phyloP scores from a whole-genome alignment of 2,888 invertebrate genomes.

The Nomada fabriciana region DNA sequence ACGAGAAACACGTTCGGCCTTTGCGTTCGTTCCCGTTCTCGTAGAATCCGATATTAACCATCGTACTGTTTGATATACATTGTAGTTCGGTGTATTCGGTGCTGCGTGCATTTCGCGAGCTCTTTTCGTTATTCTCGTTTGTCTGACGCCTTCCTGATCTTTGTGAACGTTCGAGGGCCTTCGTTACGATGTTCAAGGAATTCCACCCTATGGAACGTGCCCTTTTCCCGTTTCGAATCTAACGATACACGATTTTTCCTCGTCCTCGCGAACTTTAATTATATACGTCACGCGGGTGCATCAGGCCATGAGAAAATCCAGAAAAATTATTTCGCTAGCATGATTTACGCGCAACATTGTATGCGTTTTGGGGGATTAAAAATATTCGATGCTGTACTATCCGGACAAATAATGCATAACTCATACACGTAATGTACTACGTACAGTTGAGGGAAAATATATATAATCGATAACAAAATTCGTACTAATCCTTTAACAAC shows the following conservation, averaged over 20 bases:
- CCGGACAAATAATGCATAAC: too few species aligned
- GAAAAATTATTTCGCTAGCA: conserved; percentile 3
- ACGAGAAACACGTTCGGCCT: conserved; percentile 83
- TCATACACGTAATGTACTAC: too few species aligned
- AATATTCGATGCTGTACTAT: too few species aligned
- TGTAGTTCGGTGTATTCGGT: conserved; percentile 64
- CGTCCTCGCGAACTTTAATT: conserved; percentile 9
- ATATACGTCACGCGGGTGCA: not conserved
- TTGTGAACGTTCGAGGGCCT: conserved; percentile 59
- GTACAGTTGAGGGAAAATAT: too few species aligned
- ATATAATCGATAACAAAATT: too few species aligned
- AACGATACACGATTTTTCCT: conserved; percentile 53
- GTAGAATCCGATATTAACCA: conserved; percentile 76
- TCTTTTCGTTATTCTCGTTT: conserved; percentile 62
- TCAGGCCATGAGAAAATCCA: not conserved
- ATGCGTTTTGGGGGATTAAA: too few species aligned
- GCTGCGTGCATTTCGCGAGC: conserved; percentile 65
- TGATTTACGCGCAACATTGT: not conserved
- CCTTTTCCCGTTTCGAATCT: conserved; percentile 42
- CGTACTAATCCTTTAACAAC: too few species aligned
- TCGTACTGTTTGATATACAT: conserved; percentile 74
- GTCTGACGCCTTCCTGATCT: conserved; percentile 44
- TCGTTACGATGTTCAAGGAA: conserved; percentile 62
- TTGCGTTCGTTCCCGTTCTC: conserved; percentile 63
- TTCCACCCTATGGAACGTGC: conserved; percentile 47